Evolutionary conservation across 1,140 invertebrate species (phyloP), one percentile per base, ranked within the genome.

Genomic region (Drosophila pruinosa): DNA sequence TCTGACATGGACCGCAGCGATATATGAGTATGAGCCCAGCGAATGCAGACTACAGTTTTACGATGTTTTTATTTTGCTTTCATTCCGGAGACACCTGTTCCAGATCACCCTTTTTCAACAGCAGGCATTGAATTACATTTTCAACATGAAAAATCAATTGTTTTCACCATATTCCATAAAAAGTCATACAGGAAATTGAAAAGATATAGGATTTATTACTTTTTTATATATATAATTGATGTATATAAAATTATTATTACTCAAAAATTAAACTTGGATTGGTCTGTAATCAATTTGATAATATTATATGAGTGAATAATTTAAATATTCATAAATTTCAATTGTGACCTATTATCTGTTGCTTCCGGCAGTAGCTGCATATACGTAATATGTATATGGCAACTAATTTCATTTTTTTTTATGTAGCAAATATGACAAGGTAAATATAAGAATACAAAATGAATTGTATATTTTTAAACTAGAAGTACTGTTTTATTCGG

Each of bases 21-120:
- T 12, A 34, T 12, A 34, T 6, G 31, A 21, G 17, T 22, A 45
- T 19, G 14, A 17, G 15, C 15, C 38, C 6, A 21, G 0, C 3
- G 3, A 10, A 7, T 10, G 8, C 14, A 41, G 6, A 15, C 14
- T 10, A 21, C 14, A 54, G 6, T 63, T 63, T 31, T n/a, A 26
- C 36, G 17, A 43, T 39, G 21, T 8, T 58, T 58, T 53, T 21
- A 22, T 62, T 53, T 12, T 28, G 2, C 34, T 48, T 36, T 6
- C 15, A 38, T 21, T 24, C 24, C 8, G 8, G 6, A 47, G 28
- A 59, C 26, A 61, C 38, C 36, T 62, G 22, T 22, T 53, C 12
- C 41, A 5, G 17, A 2, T 15, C 6, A 3, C 65, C 21, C 31
- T 12, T 62, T 19, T 57, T 19, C 6, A 48, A 57, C 43, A 22